Percentiles rank a stretch among this genome's conserved stretches.
These are phyloP conservation scores for Cassiopea xamachana DNA, from an alignment of 30 jellyfish, hydroid and myxozoan species.

Conservation along the genomic window DNA sequence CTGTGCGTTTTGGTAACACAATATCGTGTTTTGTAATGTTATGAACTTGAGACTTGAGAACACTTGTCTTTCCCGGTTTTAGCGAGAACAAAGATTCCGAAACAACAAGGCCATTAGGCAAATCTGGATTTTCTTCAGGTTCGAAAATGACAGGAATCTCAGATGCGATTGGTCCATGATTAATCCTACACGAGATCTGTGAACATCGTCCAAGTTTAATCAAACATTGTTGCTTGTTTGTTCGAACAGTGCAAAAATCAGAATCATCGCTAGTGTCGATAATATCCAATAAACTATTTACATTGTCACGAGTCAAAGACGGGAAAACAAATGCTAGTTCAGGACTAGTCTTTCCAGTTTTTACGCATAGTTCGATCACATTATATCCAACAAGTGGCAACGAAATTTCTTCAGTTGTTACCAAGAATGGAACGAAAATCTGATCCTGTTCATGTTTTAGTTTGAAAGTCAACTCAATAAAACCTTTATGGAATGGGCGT, in stretches of 20 bases:
- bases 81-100: slow-evolving; percentile 33
- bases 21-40: slow-evolving; percentile 48
- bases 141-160: slow-evolving; percentile 9
- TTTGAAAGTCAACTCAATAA: slow-evolving; percentile 15
- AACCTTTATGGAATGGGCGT: slow-evolving; percentile 33
- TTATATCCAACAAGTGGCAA: slow-evolving; percentile 43
- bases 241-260: not conserved
- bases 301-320: not conserved
- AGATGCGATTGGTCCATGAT: slow-evolving; percentile 5
- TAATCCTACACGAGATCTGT: slow-evolving; percentile 8
- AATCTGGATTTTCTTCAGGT: not conserved
- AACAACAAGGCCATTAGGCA: slow-evolving; percentile 48
- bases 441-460: not conserved
- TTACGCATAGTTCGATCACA: slow-evolving; percentile 39
- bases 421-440: slow-evolving; percentile 33
- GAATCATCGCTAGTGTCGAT: not conserved
- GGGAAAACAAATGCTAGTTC: slow-evolving; percentile 11
- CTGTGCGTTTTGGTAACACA: slow-evolving; percentile 56
- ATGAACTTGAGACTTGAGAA: slow-evolving; percentile 35
- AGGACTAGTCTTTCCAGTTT: not conserved
- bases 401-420: not conserved
- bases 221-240: slow-evolving; percentile 1
- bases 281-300: not conserved
- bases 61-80: slow-evolving; percentile 39
- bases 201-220: not conserved